Evolutionary conservation across 2,888 invertebrate species (phyloP).

Genomic region (Ethmia dodecea): DNA sequence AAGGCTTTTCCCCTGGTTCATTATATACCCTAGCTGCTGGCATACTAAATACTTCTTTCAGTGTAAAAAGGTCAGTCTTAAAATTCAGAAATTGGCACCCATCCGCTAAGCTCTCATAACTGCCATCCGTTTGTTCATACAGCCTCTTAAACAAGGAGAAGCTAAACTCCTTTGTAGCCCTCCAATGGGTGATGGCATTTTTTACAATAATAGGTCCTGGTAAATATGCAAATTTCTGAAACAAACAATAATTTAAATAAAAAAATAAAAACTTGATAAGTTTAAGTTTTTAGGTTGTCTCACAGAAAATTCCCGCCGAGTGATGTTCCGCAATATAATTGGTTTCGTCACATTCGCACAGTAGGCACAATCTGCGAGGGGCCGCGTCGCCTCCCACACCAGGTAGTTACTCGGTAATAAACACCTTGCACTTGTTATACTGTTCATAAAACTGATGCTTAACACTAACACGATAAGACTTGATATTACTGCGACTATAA

Average conservation of each 20-base stretch:
- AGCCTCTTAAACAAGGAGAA: constrained; percentile 82
- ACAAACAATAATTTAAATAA: constrained; percentile 17
- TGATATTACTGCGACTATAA: constrained; percentile 31
- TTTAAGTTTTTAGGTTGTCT: constrained; percentile 19
- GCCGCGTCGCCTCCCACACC: constrained; percentile 91
- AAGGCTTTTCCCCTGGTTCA: constrained; percentile 80
- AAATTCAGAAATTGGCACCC: constrained; percentile 93
- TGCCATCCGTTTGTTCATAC: constrained; percentile 82
- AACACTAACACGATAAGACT: constrained; percentile 36
- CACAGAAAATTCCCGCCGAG: constrained; percentile 81
- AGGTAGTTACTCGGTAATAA: constrained; percentile 90
- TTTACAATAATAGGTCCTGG: constrained; percentile 89
- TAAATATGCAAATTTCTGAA: constrained; percentile 83
- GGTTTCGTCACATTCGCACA: constrained; percentile 84
- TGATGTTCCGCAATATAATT: constrained; percentile 82
- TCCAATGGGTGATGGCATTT: constrained; percentile 86
- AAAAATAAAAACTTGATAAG: constrained; percentile 6
- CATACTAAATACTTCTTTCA: constrained; percentile 89
- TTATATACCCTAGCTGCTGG: constrained; percentile 80
- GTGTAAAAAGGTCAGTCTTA: constrained; percentile 86
- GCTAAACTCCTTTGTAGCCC: constrained; percentile 82
- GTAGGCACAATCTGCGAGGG: constrained; percentile 88
- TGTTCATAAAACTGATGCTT: constrained; percentile 37
- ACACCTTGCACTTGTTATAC: constrained; percentile 81
- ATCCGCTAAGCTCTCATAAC: constrained; percentile 85